Evolutionary conservation across 2,113 vertebrate genomes (phyloP), one percentile per base, ranked within the genome.

Genomic region (Osmerus eperlanus): DNA sequence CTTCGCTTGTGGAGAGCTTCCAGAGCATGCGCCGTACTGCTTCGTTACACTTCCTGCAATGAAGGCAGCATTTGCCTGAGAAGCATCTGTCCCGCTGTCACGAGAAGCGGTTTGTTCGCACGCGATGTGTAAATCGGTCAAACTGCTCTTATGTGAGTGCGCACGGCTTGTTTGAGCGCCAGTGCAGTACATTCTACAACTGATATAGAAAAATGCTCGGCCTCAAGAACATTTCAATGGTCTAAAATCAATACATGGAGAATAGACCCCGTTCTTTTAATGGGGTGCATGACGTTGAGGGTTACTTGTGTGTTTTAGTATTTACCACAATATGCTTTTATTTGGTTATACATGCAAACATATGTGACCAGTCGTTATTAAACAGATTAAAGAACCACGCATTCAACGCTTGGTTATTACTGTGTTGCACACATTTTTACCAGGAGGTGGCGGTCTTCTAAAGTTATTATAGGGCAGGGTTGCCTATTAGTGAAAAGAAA

Each of bases 11-110:
- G 68, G 55, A 74, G 65, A 61, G 75, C 25, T 60, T n/a, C 25
- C 0, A 51, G 79, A 67, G 75, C 85, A 88, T 90, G 90, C 89
- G 87, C 84, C 59, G 77, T 84, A 73, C 72, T 32, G 85, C 81
- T 64, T 11, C 63, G 82, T 21, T 67, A 54, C 80, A 78, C 84
- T 87, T 89, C 89, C 88, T 88, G 85, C 89, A 71, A 69, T 66
- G 83, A 78, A 86, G 70, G 84, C 88, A 79, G 81, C 77, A 55
- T 81, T 88, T 79, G 89, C 86, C 88, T 87, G 86, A 84, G 86
- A 85, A 89, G 89, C 89, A 85, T 88, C 87, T 88, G 88, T 86
- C 77, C 79, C 82, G 66, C 84, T 87, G 87, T 88, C 89, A 90
- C 87, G 89, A 89, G 80, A 89, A 83, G 87, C 85, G 73, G 66